Evolutionary conservation across 2,113 vertebrate genomes (phyloP).

Genomic region (Chaetura pelagica): DNA sequence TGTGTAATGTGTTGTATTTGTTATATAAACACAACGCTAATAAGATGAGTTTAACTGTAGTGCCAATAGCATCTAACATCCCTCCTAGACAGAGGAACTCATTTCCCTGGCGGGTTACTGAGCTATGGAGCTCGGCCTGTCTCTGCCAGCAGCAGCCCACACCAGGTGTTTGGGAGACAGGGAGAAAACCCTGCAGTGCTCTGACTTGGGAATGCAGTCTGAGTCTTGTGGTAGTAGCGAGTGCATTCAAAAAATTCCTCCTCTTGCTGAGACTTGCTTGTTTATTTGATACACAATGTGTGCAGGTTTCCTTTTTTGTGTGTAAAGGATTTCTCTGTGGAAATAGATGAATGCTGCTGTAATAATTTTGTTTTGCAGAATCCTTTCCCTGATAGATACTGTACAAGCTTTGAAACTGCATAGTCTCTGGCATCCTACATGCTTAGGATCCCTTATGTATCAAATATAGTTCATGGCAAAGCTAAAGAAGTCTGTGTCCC

Average conservation of each 20-base stretch:
- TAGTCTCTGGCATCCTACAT: background rate
- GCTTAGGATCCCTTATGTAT: background rate
- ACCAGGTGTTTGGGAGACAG: background rate
- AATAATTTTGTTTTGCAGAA: constrained; percentile 6
- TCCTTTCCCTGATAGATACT: background rate
- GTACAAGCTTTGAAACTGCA: constrained; percentile 1
- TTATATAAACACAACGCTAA: background rate
- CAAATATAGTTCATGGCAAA: background rate
- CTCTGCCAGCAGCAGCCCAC: background rate
- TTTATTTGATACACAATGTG: background rate
- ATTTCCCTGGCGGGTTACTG: background rate
- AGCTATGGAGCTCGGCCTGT: background rate
- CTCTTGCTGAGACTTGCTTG: constrained; percentile 29
- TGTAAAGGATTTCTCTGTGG: background rate
- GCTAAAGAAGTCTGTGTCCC: background rate
- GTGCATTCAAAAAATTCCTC: background rate
- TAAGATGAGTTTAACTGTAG: background rate
- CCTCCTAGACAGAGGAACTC: background rate
- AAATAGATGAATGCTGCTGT: constrained; percentile 1
- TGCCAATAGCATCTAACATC: background rate
- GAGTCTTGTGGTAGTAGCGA: background rate
- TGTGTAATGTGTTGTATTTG: background rate
- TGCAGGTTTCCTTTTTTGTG: background rate
- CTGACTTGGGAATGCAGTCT: accelerated
- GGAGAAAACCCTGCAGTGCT: background rate